Percentiles rank a stretch among this genome's conserved stretches.
These are phyloP conservation scores for Geophilus truncorum DNA, from an alignment of 2,888 invertebrate genomes.

Conservation along the genomic window DNA sequence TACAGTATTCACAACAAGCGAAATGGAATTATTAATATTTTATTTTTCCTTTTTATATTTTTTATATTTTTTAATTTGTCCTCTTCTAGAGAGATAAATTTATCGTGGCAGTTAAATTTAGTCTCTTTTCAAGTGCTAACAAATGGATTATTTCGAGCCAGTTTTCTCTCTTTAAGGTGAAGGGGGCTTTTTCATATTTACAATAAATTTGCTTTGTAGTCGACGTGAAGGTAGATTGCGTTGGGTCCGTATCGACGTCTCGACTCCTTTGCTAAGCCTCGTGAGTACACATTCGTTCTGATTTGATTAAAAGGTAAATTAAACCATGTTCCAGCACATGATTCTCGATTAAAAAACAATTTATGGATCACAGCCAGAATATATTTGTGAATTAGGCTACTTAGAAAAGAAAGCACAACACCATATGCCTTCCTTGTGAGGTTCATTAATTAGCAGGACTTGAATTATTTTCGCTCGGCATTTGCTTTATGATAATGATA, in stretches of 20 bases:
- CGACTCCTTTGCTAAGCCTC: conserved; percentile 20
- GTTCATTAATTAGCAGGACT: conserved; percentile 15
- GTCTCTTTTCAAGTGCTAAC: background rate
- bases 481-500: conserved; percentile 17
- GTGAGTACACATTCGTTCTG: conserved; percentile 27
- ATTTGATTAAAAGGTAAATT: conserved; percentile 27
- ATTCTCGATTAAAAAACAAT: conserved; percentile 21
- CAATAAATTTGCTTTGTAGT: conserved; percentile 4
- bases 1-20: background rate
- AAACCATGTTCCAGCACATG: conserved; percentile 23
- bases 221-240: conserved; percentile 12
- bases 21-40: background rate
- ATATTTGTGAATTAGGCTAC: conserved; percentile 24
- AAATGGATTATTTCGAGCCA: background rate
- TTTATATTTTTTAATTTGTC: background rate
- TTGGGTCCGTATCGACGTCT: background rate
- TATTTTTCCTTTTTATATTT: background rate
- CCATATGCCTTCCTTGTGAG: conserved; percentile 23
- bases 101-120: background rate
- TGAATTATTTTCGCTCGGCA: conserved; percentile 12
- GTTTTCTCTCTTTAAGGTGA: background rate
- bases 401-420: conserved; percentile 25
- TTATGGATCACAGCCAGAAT: background rate
- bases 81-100: background rate
- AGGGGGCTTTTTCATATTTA: background rate